phyloP scores from a whole-genome alignment of 2,113 vertebrate species.

The Porphyrio hochstetteri region DNA sequence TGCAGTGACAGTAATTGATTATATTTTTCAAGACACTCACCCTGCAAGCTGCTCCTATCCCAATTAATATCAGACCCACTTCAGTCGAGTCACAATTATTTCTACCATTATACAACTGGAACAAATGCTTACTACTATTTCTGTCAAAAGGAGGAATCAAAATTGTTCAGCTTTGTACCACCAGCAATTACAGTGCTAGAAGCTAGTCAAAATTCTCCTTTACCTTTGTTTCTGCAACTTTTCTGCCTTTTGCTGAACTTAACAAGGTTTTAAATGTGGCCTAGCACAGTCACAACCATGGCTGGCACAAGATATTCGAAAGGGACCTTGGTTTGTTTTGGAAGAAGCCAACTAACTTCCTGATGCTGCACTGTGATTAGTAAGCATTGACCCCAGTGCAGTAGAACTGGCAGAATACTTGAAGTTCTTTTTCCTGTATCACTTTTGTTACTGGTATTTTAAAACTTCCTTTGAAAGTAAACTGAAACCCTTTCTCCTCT shows the following conservation, averaged over 20 bases:
- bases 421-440: background rate
- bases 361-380: background rate
- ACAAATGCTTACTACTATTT: constrained; percentile 6
- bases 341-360: background rate
- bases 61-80: constrained; percentile 30
- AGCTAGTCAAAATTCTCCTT: background rate
- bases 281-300: background rate
- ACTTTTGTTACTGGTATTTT: background rate
- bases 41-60: background rate
- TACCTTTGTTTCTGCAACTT: background rate
- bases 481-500: background rate
- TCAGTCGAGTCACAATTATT: constrained; percentile 11
- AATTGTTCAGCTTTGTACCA: background rate
- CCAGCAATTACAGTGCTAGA: background rate
- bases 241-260: background rate
- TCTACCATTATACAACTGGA: background rate
- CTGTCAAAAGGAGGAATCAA: background rate
- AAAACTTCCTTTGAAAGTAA: background rate
- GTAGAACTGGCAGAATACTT: background rate
- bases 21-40: constrained; percentile 15
- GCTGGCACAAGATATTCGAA: background rate
- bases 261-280: background rate
- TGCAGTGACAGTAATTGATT: constrained; percentile 39
- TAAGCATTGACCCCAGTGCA: background rate
- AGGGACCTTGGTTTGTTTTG: background rate